phyloP scores from a whole-genome alignment of 2,113 vertebrate species.

The Bothrops jararaca region DNA sequence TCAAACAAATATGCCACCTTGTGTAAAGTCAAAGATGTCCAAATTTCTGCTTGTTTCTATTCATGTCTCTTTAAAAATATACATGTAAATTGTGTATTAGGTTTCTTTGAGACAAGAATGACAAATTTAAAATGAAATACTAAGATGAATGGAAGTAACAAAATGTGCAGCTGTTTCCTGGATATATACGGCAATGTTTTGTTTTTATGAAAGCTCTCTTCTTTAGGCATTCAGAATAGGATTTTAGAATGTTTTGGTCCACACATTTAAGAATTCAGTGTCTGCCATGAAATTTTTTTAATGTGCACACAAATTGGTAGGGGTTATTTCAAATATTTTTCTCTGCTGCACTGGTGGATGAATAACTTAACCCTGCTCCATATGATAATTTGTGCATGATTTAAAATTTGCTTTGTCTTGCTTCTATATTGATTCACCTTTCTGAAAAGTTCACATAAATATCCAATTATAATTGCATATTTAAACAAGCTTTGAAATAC shows the following conservation, averaged over 20 bases:
- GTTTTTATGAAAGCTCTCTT: not conserved
- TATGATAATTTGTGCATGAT: not conserved
- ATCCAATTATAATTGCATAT: not conserved
- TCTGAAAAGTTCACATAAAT: not conserved
- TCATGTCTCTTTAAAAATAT: not conserved
- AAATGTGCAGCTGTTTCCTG: not conserved
- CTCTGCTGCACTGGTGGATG: not conserved
- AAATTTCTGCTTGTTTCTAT: conserved; percentile 12
- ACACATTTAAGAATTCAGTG: not conserved
- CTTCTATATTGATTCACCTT: not conserved
- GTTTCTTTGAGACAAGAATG: not conserved
- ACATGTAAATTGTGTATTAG: not conserved
- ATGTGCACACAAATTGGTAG: not conserved
- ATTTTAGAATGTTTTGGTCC: not conserved
- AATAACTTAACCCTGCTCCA: not conserved
- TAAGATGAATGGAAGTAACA: not conserved
- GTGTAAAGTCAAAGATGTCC: conserved; percentile 14
- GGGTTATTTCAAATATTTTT: not conserved
- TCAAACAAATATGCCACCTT: conserved; percentile 34
- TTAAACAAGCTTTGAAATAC: not conserved
- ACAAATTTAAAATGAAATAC: not conserved
- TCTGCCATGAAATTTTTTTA: not conserved
- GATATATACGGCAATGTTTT: not conserved
- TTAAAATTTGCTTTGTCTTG: not conserved
- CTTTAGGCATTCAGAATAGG: not conserved